Conservation (phyloP, 1,140 invertebrate genomes). For the Gonatopus flavifemur region DNA sequence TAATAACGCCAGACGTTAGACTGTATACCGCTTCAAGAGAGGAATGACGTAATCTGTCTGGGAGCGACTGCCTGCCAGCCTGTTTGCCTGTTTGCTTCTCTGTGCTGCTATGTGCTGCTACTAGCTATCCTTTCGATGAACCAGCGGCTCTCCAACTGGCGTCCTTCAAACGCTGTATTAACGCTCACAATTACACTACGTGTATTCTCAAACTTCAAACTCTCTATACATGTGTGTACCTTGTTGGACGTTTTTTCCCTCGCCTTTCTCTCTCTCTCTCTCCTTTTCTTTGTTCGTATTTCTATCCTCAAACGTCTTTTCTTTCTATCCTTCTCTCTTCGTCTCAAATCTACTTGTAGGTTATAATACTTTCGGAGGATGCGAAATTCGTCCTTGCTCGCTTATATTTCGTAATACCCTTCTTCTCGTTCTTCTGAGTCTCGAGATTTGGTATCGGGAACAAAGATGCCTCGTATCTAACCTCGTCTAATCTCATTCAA, state of each 20-base stretch:
- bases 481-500: too few species aligned
- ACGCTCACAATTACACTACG: slow-evolving; percentile 16
- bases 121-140: slow-evolving; percentile 36
- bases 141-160: too few species aligned
- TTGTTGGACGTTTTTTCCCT: not conserved
- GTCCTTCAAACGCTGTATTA: too few species aligned
- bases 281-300: slow-evolving; percentile 7
- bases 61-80: too few species aligned
- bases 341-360: too few species aligned
- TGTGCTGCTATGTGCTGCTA: slow-evolving; percentile 14
- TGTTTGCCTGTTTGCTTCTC: slow-evolving; percentile 3
- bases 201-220: slow-evolving; percentile 9
- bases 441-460: not conserved
- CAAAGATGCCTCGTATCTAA: too few species aligned
- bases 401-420: too few species aligned
- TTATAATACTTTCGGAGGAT: too few species aligned
- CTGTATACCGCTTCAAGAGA: too few species aligned
- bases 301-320: slow-evolving; percentile 14
- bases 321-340: not conserved
- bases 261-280: slow-evolving; percentile 1
- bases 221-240: slow-evolving; percentile 1
- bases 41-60: slow-evolving; percentile 44
- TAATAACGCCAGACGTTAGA: slow-evolving; percentile 48
- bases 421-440: slow-evolving; percentile 5
- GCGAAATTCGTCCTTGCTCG: too few species aligned